Base-by-base conservation (phyloP, 2,797 vertebrate genomes). In the Tarsius wallacei region DNA sequence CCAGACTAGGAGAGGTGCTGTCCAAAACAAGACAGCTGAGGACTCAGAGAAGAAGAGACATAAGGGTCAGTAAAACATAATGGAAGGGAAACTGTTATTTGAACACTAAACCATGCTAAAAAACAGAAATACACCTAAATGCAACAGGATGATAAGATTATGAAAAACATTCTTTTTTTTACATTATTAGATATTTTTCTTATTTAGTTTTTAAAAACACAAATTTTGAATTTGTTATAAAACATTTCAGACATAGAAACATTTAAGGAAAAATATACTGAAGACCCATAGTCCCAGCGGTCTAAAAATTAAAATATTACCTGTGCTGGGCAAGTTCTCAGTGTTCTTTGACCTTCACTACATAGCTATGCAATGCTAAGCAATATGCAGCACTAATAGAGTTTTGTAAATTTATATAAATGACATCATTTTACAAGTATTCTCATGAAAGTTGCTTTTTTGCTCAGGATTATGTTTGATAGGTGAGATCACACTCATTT, bases 211-310 rank as follows among this genome's bases (percentile, higher is more conserved):
- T 95, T 87, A 70, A 80, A 95, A 85, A 14, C 36, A 64, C 28
- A 28, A 87, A 47, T 24, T 76, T 89, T 66, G 2, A 90, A 76
- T 53, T 49, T n/a, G 70, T 76, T 76, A 77, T 31, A 73, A 71
- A 95, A 94, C 68, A 66, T 66, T 53, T 97, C 59, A 90, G 81
- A 94, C 33, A 76, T 2, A 81, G 81, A 93, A 92, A 84, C 7
- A 49, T 12, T 9, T 63, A 78, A 78, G 59, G 64, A 57, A 61
- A 86, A 71, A 76, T 59, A 71, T 4, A n/a, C 21, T 64, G 31
- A 93, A 71, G 57, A 71, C 33, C 64, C 24, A 2, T n/a, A 36
- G 51, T 73, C 33, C 36, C 12, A 55, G 31, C 55, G 61, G 53
- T 31, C 76, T 73, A 74, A 76, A 87, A n/a, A 71, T 59, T 13